phyloP scores from a whole-genome alignment of 2,797 vertebrate species.

The Psittacula echo region DNA sequence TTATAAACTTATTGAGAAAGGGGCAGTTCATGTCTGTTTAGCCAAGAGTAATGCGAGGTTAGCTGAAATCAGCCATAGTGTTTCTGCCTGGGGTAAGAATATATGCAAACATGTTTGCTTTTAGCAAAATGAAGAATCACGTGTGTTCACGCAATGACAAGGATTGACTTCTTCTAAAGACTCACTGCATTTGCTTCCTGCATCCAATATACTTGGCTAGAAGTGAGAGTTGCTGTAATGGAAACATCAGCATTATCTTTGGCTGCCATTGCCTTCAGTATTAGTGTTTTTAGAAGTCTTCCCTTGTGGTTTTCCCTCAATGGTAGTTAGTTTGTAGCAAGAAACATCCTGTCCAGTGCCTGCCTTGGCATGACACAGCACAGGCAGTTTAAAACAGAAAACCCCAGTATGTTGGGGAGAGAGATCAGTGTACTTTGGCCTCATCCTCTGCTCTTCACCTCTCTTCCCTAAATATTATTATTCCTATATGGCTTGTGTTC shows the following conservation, averaged over 20 bases:
- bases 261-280: neutral
- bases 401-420: neutral
- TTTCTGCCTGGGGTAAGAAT: neutral
- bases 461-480: neutral
- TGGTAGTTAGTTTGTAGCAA: neutral
- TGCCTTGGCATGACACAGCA: neutral
- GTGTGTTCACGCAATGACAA: neutral
- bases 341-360: neutral
- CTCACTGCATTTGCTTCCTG: neutral
- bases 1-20: neutral
- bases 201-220: neutral
- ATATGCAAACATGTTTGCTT: neutral
- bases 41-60: neutral
- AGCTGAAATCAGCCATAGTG: neutral
- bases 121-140: neutral
- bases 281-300: neutral
- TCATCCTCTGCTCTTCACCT: neutral
- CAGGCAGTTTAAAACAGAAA: neutral
- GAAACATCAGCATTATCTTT: constrained; percentile 13
- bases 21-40: neutral
- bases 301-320: neutral
- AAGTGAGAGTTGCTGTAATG: neutral
- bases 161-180: neutral
- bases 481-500: neutral
- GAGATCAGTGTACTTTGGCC: neutral